Conservation (phyloP, 2,113 vertebrate species). For the Cephalopterus ornatus region DNA sequence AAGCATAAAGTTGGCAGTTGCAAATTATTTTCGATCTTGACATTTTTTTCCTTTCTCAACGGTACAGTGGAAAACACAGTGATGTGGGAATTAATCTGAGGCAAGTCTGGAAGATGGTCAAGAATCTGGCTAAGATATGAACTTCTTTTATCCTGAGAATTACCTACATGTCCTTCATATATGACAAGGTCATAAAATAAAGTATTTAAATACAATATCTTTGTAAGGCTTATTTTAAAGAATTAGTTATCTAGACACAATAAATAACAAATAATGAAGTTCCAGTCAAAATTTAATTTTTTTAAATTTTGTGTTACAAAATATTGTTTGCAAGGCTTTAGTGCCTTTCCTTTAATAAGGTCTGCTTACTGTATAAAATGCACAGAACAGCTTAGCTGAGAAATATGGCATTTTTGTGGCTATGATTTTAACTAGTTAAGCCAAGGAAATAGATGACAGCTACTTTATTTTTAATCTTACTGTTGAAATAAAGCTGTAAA, state of each 20-base stretch:
- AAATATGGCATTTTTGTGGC: neutral
- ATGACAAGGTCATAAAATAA: neutral
- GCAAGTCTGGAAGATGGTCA: neutral
- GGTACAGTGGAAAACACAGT: neutral
- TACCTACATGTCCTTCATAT: neutral
- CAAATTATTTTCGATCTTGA: neutral
- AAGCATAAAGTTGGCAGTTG: neutral
- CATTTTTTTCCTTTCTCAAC: neutral
- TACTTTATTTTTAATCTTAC: slow-evolving; percentile 33
- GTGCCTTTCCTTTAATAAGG: neutral
- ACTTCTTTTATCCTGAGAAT: neutral
- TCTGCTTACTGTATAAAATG: neutral
- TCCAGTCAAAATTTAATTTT: neutral
- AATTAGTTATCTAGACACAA: neutral
- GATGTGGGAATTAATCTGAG: neutral
- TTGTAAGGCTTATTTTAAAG: neutral
- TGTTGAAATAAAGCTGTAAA: slow-evolving; percentile 41
- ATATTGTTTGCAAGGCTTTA: neutral
- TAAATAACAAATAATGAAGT: neutral
- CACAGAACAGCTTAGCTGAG: neutral
- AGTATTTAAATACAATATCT: neutral
- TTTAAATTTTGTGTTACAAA: neutral
- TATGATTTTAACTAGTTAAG: slow-evolving; percentile 39
- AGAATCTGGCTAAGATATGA: neutral
- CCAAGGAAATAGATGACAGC: slow-evolving; percentile 28